phyloP scores from a whole-genome alignment of 64 coral and sea anemone genomes.

The Astreopora myriophthalma region DNA sequence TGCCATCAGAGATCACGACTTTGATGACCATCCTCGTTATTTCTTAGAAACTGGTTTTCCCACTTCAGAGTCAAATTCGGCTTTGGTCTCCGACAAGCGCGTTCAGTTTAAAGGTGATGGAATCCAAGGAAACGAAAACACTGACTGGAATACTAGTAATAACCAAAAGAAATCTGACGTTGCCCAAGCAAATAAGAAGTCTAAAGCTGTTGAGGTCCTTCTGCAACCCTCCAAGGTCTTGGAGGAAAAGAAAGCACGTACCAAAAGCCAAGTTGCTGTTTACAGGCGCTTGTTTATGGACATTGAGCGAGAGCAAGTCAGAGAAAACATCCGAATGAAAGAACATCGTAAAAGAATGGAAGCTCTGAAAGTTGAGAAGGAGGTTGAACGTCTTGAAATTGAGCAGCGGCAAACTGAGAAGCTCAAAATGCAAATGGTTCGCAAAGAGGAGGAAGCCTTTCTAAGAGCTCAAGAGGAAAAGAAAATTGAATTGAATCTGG shows the following conservation, averaged over 20 bases:
- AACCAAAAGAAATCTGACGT: not conserved
- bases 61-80: not conserved
- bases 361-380: constrained; percentile 83
- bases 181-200: not conserved
- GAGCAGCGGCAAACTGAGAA: constrained; percentile 48
- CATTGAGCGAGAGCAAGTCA: constrained; percentile 92
- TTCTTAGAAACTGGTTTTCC: not conserved
- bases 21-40: not conserved
- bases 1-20: constrained; percentile 39
- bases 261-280: constrained; percentile 87
- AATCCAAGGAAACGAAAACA: not conserved
- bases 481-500: not conserved
- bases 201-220: constrained; percentile 49
- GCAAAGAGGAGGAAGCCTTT: constrained; percentile 32
- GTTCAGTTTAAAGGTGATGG: constrained; percentile 62
- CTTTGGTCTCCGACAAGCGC: constrained; percentile 18
- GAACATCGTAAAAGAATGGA: constrained; percentile 94
- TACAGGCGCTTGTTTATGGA: constrained; percentile 97
- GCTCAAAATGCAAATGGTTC: constrained; percentile 5
- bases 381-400: constrained; percentile 77
- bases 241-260: constrained; percentile 79
- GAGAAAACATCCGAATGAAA: constrained; percentile 97
- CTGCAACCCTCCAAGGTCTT: constrained; percentile 69
- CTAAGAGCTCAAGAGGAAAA: constrained; percentile 31
- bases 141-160: not conserved